phyloP scores from a whole-genome alignment of 2,888 invertebrate species.

The Leptinotarsa peninsularis region DNA sequence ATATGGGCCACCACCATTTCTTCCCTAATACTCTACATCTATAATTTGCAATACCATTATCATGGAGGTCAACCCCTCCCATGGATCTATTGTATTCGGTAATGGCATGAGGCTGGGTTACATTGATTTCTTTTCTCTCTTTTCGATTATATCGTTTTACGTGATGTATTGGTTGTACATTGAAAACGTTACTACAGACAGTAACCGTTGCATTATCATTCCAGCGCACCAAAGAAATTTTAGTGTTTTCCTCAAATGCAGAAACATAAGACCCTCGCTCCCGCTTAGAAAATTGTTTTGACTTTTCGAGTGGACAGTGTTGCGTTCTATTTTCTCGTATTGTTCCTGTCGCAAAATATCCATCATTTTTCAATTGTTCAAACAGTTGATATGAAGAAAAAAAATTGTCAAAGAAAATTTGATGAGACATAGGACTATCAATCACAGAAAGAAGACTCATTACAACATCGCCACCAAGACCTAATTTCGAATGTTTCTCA shows the following conservation, averaged over 20 bases:
- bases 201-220: too few relatives aligned
- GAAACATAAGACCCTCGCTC: slow-evolving; percentile 22
- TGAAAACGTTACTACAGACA: slow-evolving; percentile 16
- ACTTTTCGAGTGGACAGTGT: slow-evolving; percentile 20
- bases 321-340: slow-evolving; percentile 21
- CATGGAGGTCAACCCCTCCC: slow-evolving; percentile 32
- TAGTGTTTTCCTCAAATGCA: slow-evolving; percentile 3
- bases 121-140: too few relatives aligned
- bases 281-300: slow-evolving; percentile 20
- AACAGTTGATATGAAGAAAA: slow-evolving; percentile 23
- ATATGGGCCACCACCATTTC: slow-evolving; percentile 53
- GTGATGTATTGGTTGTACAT: slow-evolving; percentile 29
- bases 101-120: slow-evolving; percentile 16
- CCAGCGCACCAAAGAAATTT: too few relatives aligned
- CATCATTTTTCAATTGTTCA: slow-evolving; percentile 25
- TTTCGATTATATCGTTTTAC: slow-evolving; percentile 35
- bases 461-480: slow-evolving; percentile 48
- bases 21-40: slow-evolving; percentile 45
- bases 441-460: slow-evolving; percentile 47
- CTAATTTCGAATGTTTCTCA: slow-evolving; percentile 31
- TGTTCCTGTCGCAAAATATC: slow-evolving; percentile 24
- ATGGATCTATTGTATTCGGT: slow-evolving; percentile 26
- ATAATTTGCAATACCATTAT: slow-evolving; percentile 45
- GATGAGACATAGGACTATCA: slow-evolving; percentile 38
- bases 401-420: slow-evolving; percentile 48